A percentile compares a stretch with the other conserved stretches of the same genome.
phyloP scores from a whole-genome alignment of 2,113 vertebrate genomes.

The Hoplias malabaricus region DNA sequence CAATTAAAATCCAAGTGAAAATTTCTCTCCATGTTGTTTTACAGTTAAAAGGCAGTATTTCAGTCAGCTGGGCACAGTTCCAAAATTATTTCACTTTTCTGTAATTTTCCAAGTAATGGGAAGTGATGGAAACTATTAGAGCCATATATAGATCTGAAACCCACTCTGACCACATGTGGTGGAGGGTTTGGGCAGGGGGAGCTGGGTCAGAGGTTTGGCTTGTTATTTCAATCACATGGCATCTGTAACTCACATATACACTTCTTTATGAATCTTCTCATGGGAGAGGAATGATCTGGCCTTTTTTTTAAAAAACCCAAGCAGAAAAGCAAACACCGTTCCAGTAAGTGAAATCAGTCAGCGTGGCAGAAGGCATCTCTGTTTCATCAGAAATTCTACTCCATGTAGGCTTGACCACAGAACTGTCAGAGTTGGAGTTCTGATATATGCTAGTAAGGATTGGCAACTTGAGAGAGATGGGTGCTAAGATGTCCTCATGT shows the following conservation, averaged over 20 bases:
- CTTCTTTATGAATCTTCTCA: background rate
- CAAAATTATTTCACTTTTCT: constrained; percentile 48
- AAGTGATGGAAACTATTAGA: constrained; percentile 49
- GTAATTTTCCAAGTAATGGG: constrained; percentile 56
- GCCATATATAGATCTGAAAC: constrained; percentile 51
- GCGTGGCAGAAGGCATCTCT: constrained; percentile 25
- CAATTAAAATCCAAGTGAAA: constrained; percentile 24
- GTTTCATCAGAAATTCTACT: constrained; percentile 19
- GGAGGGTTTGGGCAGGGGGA: background rate
- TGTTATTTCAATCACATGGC: constrained; percentile 52
- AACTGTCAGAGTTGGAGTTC: constrained; percentile 21
- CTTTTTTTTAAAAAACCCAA: background rate
- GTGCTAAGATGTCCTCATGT: background rate
- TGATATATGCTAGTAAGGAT: constrained; percentile 6
- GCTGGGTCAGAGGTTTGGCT: constrained; percentile 48
- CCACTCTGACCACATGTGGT: constrained; percentile 43
- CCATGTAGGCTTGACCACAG: background rate
- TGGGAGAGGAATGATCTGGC: constrained; percentile 7
- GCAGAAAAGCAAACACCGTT: constrained; percentile 24
- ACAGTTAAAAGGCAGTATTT: constrained; percentile 43
- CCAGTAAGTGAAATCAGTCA: background rate
- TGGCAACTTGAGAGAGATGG: background rate
- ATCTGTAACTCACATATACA: constrained; percentile 45
- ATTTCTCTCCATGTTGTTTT: constrained; percentile 46
- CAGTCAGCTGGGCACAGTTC: constrained; percentile 48